phyloP scores from a whole-genome alignment of 2,888 invertebrate genomes.

The Polietes domitor region DNA sequence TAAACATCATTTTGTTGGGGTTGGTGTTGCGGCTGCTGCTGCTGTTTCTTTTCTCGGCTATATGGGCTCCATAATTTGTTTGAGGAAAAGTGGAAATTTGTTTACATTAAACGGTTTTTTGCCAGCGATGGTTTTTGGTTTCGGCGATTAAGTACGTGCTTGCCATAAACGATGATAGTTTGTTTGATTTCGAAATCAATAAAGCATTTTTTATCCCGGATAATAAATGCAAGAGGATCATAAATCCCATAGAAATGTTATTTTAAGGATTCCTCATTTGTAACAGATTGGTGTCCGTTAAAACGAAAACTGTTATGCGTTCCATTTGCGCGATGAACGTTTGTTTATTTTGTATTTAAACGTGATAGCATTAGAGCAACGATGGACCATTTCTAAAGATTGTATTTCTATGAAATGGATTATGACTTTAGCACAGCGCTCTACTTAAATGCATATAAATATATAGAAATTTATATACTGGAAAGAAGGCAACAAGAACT shows the following conservation, averaged over 20 bases:
- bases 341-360: constrained; percentile 19
- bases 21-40: not conserved
- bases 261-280: not conserved
- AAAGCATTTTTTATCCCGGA: constrained; percentile 11
- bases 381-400: not conserved
- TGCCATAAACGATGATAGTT: constrained; percentile 35
- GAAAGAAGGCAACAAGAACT: too few relatives aligned
- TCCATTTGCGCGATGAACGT: constrained; percentile 15
- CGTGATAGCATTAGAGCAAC: not conserved
- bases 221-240: constrained; percentile 24
- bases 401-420: not conserved
- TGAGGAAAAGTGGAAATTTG: constrained; percentile 37
- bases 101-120: constrained; percentile 36
- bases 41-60: not conserved
- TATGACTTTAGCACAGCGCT: not conserved
- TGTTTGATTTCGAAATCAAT: constrained; percentile 34
- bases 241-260: constrained; percentile 23
- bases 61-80: not conserved
- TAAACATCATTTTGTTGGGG: constrained; percentile 32
- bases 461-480: too few relatives aligned
- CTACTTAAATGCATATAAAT: too few relatives aligned
- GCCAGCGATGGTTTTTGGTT: constrained; percentile 10
- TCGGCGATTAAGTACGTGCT: constrained; percentile 40
- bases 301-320: not conserved
- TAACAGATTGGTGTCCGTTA: not conserved